Evolutionary conservation across 2,888 invertebrate species (phyloP), one percentile per base, ranked within the genome.

Genomic region (Ophion ellenae): DNA sequence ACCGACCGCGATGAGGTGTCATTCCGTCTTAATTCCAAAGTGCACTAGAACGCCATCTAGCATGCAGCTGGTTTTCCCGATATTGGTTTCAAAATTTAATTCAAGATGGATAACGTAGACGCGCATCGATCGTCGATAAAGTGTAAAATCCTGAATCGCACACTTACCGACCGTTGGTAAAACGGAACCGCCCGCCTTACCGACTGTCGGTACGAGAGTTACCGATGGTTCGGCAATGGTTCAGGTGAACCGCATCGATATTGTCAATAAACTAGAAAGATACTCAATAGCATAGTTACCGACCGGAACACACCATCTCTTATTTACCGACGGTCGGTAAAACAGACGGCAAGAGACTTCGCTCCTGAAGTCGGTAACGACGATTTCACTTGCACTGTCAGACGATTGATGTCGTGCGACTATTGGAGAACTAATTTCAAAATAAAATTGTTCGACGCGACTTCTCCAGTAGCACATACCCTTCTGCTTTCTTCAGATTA

Each of bases 21-120:
- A n/a, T n/a, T n/a, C n/a, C n/a, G n/a, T n/a, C n/a, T n/a, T n/a
- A 5, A 20, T 40, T 32, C 28, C 47, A 3, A 28, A 7, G n/a
- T 10, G 32, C 64, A 70, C 47, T 53, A 17, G 17, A 63, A 17
- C 61, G 20, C 79, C 20, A 71, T 79, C 79, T 71, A 6, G n/a
- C 14, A 3, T 9, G 2, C 2, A 24, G 28, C 32, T n/a, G 17
- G 14, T 53, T 17, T 63, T 64, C 9, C 45, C 36, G 53, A 9
- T 4, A 17, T 17, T 53, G 4, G 17, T 5, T 14, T 17, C 17
- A 45, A 17, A n/a, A 14, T 17, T 11, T 20, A 61, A 61, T 69
- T 69, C 20, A 45, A 40, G n/a, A 28, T 5, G 0, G 7, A n/a
- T 69, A 24, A 1, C 3, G 24, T 47, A 11, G 36, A 20, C 9